These are phyloP conservation scores for Microdon myrmicae DNA, from an alignment of 2,888 invertebrate species.

Conservation along the genomic window DNA sequence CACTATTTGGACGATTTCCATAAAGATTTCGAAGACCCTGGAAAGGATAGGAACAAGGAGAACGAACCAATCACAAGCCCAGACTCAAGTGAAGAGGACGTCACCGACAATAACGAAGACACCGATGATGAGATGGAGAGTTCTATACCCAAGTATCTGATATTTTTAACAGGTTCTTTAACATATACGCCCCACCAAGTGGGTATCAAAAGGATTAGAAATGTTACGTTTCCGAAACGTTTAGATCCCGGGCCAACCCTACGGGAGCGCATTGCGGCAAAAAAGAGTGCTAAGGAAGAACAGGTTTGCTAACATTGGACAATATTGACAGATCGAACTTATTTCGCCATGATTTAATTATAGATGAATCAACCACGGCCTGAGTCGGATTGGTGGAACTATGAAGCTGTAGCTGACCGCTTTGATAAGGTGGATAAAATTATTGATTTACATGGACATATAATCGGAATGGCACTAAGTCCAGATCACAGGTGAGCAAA, in stretches of 20 bases:
- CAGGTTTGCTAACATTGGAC: conserved; percentile 34
- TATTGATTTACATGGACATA: conserved; percentile 86
- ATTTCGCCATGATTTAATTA: conserved; percentile 4
- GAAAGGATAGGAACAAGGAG: conserved; percentile 52
- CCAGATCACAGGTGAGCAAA: conserved; percentile 81
- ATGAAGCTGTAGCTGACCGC: conserved; percentile 74
- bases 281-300: conserved; percentile 69
- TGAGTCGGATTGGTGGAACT: conserved; percentile 76
- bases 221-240: conserved; percentile 75
- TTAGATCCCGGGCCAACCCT: conserved; percentile 77
- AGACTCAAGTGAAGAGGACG: conserved; percentile 53
- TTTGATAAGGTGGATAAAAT: conserved; percentile 82
- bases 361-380: conserved; percentile 66
- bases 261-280: conserved; percentile 73
- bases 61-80: conserved; percentile 34
- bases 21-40: conserved; percentile 55
- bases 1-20: conserved; percentile 74
- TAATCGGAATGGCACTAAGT: conserved; percentile 86
- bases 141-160: conserved; percentile 72
- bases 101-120: conserved; percentile 66
- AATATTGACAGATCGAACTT: background rate
- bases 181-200: conserved; percentile 89
- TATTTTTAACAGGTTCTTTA: conserved; percentile 84
- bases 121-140: conserved; percentile 73
- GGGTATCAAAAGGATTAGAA: conserved; percentile 79